Base-by-base conservation (phyloP, 2,888 invertebrate genomes). In the Drosophila neutralis region DNA sequence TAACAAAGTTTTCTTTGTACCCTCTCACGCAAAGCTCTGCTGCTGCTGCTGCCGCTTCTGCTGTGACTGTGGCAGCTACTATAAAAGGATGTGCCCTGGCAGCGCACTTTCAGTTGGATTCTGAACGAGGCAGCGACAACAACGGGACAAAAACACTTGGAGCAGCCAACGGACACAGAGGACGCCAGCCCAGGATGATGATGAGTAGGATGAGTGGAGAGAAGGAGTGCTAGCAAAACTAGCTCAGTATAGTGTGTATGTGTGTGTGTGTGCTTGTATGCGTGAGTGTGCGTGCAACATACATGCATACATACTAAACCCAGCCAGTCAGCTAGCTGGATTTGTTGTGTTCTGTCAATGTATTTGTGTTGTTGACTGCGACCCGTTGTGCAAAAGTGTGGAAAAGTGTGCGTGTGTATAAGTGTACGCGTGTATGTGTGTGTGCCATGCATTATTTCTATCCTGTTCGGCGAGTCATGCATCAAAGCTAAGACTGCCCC, bases 91-190 rank as follows among this genome's bases (percentile, higher is more conserved):
- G 83, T 71, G 78, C 73, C 68, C 74, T 75, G 79, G 59, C 68
- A 57, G 77, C 79, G 67, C 63, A 75, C 73, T 81, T 84, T 90
- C 90, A 90, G 89, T 90, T 88, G 91, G 87, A 87, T 82, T 87
- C 78, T 82, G 90, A 87, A 79, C 80, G 90, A 83, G 89, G 86
- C 77, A 87, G 86, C 82, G 74, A 78, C 78, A 89, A 69, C 75
- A 78, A n/a, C 58, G 48, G 65, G 58, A 66, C 18, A 53, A 67
- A 59, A 63, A 73, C 15, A 57, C 4, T 56, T 56, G 68, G 60
- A 78, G 60, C 64, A 74, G 68, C 65, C 70, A 72, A 69, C 67
- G 31, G 31, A 33, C 48, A 40, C 38, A 56, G 72, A 66, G 73
- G 57, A 40, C 27, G 40, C 57, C 67, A 76, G 73, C 67, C 78